These are phyloP conservation scores for Hippopotamus amphibius DNA, from an alignment of 2,113 vertebrate species.

Conservation along the genomic window DNA sequence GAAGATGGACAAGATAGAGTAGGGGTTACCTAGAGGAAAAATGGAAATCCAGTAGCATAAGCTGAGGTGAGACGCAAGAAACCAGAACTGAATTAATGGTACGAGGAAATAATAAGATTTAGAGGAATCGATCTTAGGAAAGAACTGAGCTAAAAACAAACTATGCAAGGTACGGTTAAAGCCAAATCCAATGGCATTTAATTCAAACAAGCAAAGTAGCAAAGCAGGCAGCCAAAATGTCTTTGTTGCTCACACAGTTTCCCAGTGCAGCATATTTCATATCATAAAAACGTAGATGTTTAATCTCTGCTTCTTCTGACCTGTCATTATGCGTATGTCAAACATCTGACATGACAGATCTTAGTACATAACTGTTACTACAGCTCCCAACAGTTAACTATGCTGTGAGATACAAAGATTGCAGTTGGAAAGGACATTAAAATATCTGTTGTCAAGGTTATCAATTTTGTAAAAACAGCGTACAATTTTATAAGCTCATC, in stretches of 20 bases:
- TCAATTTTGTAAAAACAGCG: not conserved
- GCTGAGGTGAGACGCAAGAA: not conserved
- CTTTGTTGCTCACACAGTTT: constrained; percentile 66
- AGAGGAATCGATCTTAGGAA: not conserved
- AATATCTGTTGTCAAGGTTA: not conserved
- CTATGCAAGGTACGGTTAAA: not conserved
- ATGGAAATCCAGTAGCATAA: not conserved
- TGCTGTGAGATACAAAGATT: not conserved
- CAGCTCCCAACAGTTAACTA: constrained; percentile 46
- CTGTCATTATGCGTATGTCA: constrained; percentile 14
- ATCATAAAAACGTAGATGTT: constrained; percentile 63
- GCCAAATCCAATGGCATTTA: constrained; percentile 22
- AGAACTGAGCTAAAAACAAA: constrained; percentile 27
- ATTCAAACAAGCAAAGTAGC: constrained; percentile 29
- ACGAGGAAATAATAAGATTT: not conserved
- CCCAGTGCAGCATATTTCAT: not conserved
- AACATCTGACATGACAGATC: constrained; percentile 5
- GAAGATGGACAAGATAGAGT: not conserved
- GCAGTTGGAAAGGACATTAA: constrained; percentile 50
- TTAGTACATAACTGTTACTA: constrained; percentile 22
- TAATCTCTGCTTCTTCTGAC: constrained; percentile 68
- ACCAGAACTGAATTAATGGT: not conserved
- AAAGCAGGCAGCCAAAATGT: constrained; percentile 41
- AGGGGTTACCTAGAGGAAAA: constrained; percentile 15
- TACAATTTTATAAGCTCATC: not conserved